These are phyloP conservation scores for Zalophus californianus DNA, from an alignment of 2,797 vertebrate genomes.

Conservation along the genomic window DNA sequence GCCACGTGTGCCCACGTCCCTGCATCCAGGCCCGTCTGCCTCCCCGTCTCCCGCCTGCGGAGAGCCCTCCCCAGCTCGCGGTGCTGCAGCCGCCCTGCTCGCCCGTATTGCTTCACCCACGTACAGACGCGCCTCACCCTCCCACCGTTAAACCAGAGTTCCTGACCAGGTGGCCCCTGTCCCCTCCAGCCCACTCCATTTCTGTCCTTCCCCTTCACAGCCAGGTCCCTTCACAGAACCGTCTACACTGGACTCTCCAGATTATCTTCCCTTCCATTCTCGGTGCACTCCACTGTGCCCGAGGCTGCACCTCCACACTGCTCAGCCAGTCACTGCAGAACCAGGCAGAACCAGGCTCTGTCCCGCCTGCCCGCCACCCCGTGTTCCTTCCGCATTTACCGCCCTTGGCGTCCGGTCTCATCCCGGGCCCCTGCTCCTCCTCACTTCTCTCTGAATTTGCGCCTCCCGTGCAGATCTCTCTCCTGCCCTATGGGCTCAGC, in stretches of 20 bases:
- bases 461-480: background rate
- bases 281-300: fast-evolving
- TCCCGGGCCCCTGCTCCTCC: background rate
- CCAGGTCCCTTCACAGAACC: background rate
- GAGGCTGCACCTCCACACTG: background rate
- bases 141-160: background rate
- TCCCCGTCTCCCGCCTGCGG: fast-evolving
- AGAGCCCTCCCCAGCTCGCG: background rate
- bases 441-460: background rate
- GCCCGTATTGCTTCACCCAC: background rate
- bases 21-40: background rate
- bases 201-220: background rate
- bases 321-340: too few species aligned
- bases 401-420: background rate
- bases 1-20: fast-evolving
- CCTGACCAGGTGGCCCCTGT: background rate
- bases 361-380: background rate
- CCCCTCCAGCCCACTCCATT: background rate
- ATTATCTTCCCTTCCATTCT: too few species aligned
- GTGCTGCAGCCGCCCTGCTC: background rate
- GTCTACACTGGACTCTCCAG: background rate
- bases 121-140: background rate
- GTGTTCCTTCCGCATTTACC: background rate
- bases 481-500: background rate
- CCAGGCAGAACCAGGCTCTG: background rate